phyloP scores from a whole-genome alignment of 2,797 vertebrate species.

The Poeciliopsis presidionis region DNA sequence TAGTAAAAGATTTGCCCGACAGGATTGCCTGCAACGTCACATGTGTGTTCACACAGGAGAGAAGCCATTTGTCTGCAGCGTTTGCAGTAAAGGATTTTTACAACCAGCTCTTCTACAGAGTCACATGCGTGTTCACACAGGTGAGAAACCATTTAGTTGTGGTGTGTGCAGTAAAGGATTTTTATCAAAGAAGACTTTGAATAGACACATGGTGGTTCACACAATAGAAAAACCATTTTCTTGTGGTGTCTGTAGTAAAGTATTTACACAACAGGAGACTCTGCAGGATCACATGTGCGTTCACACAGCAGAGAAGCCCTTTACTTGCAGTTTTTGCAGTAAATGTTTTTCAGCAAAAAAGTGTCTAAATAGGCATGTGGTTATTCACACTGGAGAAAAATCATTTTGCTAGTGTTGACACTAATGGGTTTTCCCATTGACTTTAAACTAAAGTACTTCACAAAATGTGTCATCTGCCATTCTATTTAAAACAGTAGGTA shows the following conservation, averaged over 20 bases:
- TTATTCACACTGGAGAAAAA: background rate
- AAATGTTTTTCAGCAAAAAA: background rate
- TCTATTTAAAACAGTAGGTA: background rate
- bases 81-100: background rate
- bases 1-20: background rate
- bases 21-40: background rate
- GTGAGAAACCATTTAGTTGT: background rate
- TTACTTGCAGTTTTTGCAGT: background rate
- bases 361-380: background rate
- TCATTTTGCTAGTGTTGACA: background rate
- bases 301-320: background rate
- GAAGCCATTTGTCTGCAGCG: background rate
- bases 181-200: background rate
- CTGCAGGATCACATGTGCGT: background rate
- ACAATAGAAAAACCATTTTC: background rate
- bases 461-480: background rate
- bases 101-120: background rate
- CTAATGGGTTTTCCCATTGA: background rate
- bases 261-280: background rate
- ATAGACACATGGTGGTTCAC: constrained; percentile 2
- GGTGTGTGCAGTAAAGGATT: background rate
- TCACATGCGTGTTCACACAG: constrained; percentile 5
- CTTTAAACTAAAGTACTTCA: background rate
- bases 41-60: background rate
- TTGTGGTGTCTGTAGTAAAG: background rate